A percentile compares a stretch with the other conserved stretches of the same genome.
Conservation (phyloP, 2,113 vertebrate species). For the Cardinalis cardinalis region DNA sequence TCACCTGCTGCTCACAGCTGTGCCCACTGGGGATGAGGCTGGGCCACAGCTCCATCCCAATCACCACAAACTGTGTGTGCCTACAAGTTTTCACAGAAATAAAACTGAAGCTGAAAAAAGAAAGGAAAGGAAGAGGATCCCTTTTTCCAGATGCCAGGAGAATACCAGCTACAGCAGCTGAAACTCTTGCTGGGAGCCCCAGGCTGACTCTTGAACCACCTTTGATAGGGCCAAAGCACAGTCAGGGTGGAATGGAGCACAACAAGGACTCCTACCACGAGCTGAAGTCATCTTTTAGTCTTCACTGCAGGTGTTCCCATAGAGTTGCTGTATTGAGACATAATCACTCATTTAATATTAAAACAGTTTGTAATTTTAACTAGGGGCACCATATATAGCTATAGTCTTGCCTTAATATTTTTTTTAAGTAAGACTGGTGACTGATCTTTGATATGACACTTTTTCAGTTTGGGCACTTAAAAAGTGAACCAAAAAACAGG, state of each 20-base stretch:
- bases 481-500: neutral
- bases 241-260: rapidly evolving
- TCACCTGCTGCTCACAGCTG: neutral
- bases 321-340: neutral
- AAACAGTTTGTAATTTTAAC: neutral
- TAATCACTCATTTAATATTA: neutral
- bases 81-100: neutral
- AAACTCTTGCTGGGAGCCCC: neutral
- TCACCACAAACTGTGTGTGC: neutral
- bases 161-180: neutral
- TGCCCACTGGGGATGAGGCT: neutral
- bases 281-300: neutral
- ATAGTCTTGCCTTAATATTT: neutral
- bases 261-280: neutral
- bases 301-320: neutral
- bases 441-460: neutral
- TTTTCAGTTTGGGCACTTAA: neutral
- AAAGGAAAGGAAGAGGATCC: neutral
- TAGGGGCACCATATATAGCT: neutral
- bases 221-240: neutral
- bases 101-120: neutral
- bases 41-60: neutral
- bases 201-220: neutral
- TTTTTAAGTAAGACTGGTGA: neutral
- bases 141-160: neutral